Evolutionary conservation across 2,888 invertebrate species (phyloP).

Genomic region (Xanthia icteritia): DNA sequence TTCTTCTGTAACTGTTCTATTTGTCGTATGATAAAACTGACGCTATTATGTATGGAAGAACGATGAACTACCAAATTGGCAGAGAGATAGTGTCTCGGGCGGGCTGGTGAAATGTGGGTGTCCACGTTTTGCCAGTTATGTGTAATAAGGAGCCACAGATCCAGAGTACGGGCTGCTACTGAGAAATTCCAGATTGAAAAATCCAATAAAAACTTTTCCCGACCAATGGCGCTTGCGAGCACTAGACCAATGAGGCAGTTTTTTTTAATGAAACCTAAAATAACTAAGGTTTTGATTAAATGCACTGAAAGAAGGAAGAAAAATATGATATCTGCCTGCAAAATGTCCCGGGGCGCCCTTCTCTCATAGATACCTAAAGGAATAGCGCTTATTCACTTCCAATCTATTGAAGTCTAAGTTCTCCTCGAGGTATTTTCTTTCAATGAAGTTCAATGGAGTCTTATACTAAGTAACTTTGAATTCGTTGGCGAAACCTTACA

Average conservation of each 20-base stretch:
- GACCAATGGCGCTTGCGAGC: no score
- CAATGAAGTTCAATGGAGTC: not conserved
- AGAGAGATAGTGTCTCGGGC: not conserved
- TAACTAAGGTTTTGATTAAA: not conserved
- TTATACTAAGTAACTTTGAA: not conserved
- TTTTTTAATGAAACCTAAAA: not conserved
- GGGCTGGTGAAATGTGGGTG: no score
- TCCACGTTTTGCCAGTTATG: no score
- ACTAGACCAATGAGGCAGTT: no score
- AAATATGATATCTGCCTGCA: not conserved
- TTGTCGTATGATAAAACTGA: not conserved
- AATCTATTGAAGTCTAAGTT: not conserved
- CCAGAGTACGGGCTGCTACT: no score
- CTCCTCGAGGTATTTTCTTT: not conserved
- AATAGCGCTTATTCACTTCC: not conserved
- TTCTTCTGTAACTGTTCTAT: slow-evolving; percentile 11
- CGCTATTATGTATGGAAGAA: not conserved
- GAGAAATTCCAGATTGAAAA: no score
- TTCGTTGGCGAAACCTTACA: not conserved
- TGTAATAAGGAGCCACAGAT: no score
- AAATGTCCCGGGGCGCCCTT: not conserved
- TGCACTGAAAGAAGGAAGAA: not conserved
- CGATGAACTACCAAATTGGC: not conserved
- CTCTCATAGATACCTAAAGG: not conserved
- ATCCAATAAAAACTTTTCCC: no score